A percentile compares a stretch with the other conserved stretches of the same genome.
Evolutionary conservation across 2,888 invertebrate species (phyloP).

Genomic region (Drosophila yooni): DNA sequence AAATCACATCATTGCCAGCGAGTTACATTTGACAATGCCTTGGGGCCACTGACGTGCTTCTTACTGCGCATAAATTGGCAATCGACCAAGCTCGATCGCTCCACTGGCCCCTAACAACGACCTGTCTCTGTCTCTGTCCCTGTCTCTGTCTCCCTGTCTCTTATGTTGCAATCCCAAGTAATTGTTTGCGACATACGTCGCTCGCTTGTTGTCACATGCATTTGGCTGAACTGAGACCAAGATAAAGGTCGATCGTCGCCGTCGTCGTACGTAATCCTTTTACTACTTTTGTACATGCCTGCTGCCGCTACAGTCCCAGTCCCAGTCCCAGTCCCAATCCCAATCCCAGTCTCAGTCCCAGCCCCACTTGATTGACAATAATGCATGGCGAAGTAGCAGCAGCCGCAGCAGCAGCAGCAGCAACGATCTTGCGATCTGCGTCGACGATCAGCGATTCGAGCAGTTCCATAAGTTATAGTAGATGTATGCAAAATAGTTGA

Average conservation of each 20-base stretch:
- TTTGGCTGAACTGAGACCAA: constrained; percentile 55
- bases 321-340: constrained; percentile 29
- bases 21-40: constrained; percentile 78
- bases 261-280: constrained; percentile 68
- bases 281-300: constrained; percentile 66
- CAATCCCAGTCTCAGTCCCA: constrained; percentile 29
- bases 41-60: constrained; percentile 66
- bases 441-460: constrained; percentile 70
- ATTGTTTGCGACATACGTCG: constrained; percentile 82
- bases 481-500: constrained; percentile 84
- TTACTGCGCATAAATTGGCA: constrained; percentile 76
- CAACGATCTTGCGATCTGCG: constrained; percentile 64
- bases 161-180: constrained; percentile 80
- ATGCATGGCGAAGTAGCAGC: constrained; percentile 77
- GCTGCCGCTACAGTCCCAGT: constrained; percentile 29
- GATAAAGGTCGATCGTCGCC: constrained; percentile 73
- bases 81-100: constrained; percentile 36
- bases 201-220: constrained; percentile 79
- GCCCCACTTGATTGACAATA: constrained; percentile 81
- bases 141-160: constrained; percentile 29
- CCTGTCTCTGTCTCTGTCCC: constrained; percentile 32
- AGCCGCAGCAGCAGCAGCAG: constrained; percentile 24
- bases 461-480: constrained; percentile 82
- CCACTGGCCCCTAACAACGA: constrained; percentile 40
- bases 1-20: constrained; percentile 79